These are phyloP conservation scores for Antigone vipio DNA, from an alignment of 2,113 vertebrate species.

Conservation along the genomic window DNA sequence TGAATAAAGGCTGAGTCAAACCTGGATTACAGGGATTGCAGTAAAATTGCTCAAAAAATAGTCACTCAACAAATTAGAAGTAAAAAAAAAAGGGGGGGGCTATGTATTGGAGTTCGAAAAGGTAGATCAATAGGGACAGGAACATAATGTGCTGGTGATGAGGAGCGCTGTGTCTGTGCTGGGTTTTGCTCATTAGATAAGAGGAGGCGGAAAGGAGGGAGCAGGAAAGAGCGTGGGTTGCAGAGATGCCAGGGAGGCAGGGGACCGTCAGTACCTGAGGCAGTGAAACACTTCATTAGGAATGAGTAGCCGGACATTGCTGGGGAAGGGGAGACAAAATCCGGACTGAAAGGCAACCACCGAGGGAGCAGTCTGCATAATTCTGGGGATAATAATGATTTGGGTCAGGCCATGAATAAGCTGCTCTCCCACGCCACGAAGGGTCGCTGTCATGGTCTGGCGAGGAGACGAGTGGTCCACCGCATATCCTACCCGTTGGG, in stretches of 20 bases:
- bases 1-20: slow-evolving; percentile 28
- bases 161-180: neutral
- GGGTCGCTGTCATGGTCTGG: neutral
- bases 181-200: neutral
- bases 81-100: neutral
- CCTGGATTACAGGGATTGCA: neutral
- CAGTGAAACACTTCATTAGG: neutral
- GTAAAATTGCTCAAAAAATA: neutral
- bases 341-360: neutral
- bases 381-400: neutral
- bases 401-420: neutral
- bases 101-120: neutral
- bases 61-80: neutral
- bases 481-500: no score
- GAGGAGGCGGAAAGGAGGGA: neutral
- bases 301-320: neutral
- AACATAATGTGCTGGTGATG: neutral
- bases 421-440: neutral
- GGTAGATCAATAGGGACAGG: neutral
- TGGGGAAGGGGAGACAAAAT: neutral
- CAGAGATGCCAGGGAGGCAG: neutral
- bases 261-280: neutral
- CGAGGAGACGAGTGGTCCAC: neutral
- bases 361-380: neutral
- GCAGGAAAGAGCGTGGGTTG: neutral